Evolutionary conservation across 2,113 vertebrate species (phyloP).

Genomic region (Hiodon tergisus): DNA sequence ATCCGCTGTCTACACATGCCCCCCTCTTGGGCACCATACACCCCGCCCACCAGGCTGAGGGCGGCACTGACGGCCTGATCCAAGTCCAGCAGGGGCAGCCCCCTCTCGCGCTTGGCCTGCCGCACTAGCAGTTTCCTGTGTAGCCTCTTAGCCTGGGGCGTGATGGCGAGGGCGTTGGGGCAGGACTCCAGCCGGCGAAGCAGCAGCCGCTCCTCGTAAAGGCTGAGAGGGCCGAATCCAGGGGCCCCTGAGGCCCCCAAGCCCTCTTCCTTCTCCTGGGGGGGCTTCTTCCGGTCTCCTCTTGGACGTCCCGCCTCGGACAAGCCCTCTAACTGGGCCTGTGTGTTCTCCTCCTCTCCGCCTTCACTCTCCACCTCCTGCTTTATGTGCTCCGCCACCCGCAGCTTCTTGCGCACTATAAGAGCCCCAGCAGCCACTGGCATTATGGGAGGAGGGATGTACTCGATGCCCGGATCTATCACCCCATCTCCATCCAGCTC

Average conservation of each 20-base stretch:
- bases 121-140: constrained; percentile 82
- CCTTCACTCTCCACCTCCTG: constrained; percentile 88
- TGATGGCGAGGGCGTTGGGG: constrained; percentile 77
- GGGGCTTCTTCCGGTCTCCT: constrained; percentile 61
- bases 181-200: constrained; percentile 81
- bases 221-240: constrained; percentile 63
- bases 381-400: constrained; percentile 75
- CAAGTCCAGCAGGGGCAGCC: constrained; percentile 84
- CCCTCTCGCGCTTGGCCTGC: constrained; percentile 82
- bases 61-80: constrained; percentile 81
- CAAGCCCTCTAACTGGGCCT: background rate
- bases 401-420: constrained; percentile 73
- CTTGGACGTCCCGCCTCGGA: constrained; percentile 32
- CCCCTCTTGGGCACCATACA: constrained; percentile 74
- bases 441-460: constrained; percentile 69
- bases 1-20: constrained; percentile 39
- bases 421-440: constrained; percentile 41
- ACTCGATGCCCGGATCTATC: constrained; percentile 94
- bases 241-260: constrained; percentile 34
- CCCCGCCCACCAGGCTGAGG: constrained; percentile 79
- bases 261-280: constrained; percentile 59
- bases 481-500: constrained; percentile 86
- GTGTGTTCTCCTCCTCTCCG: constrained; percentile 29
- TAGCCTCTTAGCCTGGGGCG: constrained; percentile 79
- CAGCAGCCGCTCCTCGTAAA: constrained; percentile 85